Base-by-base conservation (phyloP, 2,797 vertebrate species). In the Melanotaenia parkinsoni region DNA sequence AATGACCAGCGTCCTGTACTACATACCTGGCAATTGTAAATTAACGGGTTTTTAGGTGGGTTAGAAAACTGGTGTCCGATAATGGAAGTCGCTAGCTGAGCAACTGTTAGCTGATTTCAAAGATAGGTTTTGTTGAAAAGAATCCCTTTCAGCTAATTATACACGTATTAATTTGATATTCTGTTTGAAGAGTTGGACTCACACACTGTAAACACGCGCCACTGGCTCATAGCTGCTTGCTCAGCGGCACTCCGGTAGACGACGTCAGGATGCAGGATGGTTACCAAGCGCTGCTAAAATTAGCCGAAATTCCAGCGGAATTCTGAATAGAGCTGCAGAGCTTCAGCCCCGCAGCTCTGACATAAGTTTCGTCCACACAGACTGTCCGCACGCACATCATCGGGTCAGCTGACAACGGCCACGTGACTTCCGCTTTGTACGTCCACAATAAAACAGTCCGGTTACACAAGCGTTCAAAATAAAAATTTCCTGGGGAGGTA, bases 181-280 rank as follows among this genome's bases (percentile, higher is more conserved):
- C 10, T 24, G 20, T 16, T 8, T 20, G 24, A 1, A 14, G 18
- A 58, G 13, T 28, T 38, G 33, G 57, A 30, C 67, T 24, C 67
- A 8, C 22, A 18, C 1, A 3, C 35, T 51, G 30, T n/a, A 9
- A 5, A 11, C 13, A 13, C 56, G 22, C 56, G 13, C 63, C 63
- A n/a, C 11, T 8, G n/a, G 20, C 3, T 16, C 6, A 3, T 43
- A 37, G 43, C 66, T 26, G 43, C 40, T 69, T 33, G 54, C 73
- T 75, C 73, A 30, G 66, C 65, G 59, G 43, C 53, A 63, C 65
- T 69, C 59, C 60, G 66, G 40, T 22, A 14, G 45, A 28, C 28
- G 13, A 3, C 37, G 33, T 35, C 9, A 13, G 63, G 14, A 50
- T 37, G 50, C 24, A 20, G 10, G 24, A 16, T 43, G 12, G 58